These are phyloP conservation scores for Agrotis exclamationis DNA, from an alignment of 2,888 invertebrate genomes.

Conservation along the genomic window DNA sequence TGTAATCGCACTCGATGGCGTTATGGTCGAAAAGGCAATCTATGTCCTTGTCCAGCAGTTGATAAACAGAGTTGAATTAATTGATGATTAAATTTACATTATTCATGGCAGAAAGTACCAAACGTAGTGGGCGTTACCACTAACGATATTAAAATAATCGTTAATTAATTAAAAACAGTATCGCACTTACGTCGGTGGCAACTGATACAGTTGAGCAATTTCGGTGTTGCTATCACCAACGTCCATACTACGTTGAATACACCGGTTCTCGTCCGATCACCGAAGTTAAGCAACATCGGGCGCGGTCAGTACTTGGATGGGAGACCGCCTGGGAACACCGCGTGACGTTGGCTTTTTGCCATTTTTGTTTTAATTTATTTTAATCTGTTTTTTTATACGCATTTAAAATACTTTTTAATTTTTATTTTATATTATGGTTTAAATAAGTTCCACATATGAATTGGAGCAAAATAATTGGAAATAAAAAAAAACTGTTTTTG, in stretches of 20 bases:
- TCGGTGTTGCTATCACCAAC: conserved; percentile 57
- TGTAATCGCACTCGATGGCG: too few relatives aligned
- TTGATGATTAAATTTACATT: neutral
- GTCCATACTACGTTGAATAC: conserved; percentile 87
- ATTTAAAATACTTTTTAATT: too few relatives aligned
- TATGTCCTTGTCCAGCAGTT: too few relatives aligned
- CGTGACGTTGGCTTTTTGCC: conserved; percentile 71
- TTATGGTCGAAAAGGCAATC: too few relatives aligned
- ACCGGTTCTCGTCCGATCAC: conserved; percentile 89
- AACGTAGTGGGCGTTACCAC: neutral
- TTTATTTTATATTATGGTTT: too few relatives aligned
- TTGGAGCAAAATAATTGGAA: too few relatives aligned
- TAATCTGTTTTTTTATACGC: too few relatives aligned
- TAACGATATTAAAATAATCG: neutral
- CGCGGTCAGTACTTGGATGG: conserved; percentile 86
- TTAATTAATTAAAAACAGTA: neutral
- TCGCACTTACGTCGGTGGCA: conserved; percentile 5
- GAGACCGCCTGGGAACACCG: conserved; percentile 84
- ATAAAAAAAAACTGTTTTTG: too few relatives aligned
- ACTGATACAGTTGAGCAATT: neutral
- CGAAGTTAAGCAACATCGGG: conserved; percentile 88
- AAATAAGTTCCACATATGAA: too few relatives aligned
- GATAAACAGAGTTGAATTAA: neutral
- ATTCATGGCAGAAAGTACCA: neutral
- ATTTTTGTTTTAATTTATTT: neutral